phyloP scores from a whole-genome alignment of 2,797 vertebrate species.

The Natrix natrix region DNA sequence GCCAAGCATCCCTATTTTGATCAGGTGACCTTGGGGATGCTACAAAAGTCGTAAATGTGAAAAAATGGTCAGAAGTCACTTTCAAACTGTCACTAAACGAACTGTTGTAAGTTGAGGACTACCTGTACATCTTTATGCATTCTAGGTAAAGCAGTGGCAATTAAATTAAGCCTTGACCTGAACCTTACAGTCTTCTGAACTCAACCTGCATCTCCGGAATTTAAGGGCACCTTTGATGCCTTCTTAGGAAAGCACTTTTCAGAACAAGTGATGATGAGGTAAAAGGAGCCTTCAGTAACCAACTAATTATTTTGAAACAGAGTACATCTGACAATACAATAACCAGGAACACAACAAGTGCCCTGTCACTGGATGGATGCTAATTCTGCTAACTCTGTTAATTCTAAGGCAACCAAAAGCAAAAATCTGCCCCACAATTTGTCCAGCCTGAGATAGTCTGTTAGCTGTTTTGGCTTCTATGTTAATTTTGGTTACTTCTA shows the following conservation, averaged over 20 bases:
- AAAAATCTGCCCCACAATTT: not conserved
- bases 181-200: not conserved
- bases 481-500: not conserved
- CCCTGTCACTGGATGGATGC: not conserved
- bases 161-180: not conserved
- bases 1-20: not conserved
- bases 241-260: not conserved
- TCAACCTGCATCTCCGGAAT: not conserved
- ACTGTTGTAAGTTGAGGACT: too few species aligned
- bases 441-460: not conserved
- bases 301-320: not conserved
- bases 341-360: not conserved
- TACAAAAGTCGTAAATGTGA: not conserved
- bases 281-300: not conserved
- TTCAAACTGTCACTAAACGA: too few species aligned
- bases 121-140: not conserved
- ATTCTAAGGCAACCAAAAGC: not conserved
- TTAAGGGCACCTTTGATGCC: not conserved
- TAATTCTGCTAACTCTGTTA: not conserved
- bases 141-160: not conserved
- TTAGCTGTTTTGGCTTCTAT: not conserved
- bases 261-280: not conserved
- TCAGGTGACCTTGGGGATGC: not conserved
- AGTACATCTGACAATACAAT: not conserved
- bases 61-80: too few species aligned